A percentile compares a stretch with the other conserved stretches of the same genome.
These are phyloP conservation scores for Staurois parvus DNA, from an alignment of 2,797 vertebrate species.

Conservation along the genomic window DNA sequence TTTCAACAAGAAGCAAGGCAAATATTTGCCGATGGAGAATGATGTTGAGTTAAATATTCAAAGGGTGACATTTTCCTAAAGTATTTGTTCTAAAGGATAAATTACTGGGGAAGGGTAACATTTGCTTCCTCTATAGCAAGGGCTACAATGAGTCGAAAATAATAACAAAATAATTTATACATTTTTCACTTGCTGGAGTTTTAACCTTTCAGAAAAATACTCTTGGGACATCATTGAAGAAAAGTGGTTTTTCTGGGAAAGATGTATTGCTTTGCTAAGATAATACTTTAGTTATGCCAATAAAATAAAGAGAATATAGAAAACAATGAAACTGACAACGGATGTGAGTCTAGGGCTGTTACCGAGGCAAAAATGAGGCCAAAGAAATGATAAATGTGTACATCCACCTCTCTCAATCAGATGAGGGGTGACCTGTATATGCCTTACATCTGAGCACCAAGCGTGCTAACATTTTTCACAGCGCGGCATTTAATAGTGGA, in stretches of 20 bases:
- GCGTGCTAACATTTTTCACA: constrained; percentile 94
- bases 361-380: constrained; percentile 95
- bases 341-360: constrained; percentile 90
- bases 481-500: constrained; percentile 87
- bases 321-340: constrained; percentile 79
- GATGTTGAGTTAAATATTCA: constrained; percentile 63
- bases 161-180: constrained; percentile 72
- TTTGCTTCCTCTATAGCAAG: constrained; percentile 51
- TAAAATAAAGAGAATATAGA: constrained; percentile 84
- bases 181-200: constrained; percentile 72
- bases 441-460: constrained; percentile 85
- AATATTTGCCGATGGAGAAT: constrained; percentile 62
- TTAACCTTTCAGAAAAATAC: constrained; percentile 76
- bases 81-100: constrained; percentile 57
- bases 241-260: constrained; percentile 78
- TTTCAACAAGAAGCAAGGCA: constrained; percentile 18
- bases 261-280: constrained; percentile 79
- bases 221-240: constrained; percentile 73
- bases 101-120: constrained; percentile 42
- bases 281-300: constrained; percentile 81
- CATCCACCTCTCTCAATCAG: constrained; percentile 88
- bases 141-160: constrained; percentile 67
- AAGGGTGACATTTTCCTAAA: constrained; percentile 63
- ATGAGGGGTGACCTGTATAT: constrained; percentile 94
- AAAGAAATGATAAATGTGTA: constrained; percentile 91